Evolutionary conservation across 1,140 invertebrate species (phyloP).

Genomic region (Drosophila serrata): DNA sequence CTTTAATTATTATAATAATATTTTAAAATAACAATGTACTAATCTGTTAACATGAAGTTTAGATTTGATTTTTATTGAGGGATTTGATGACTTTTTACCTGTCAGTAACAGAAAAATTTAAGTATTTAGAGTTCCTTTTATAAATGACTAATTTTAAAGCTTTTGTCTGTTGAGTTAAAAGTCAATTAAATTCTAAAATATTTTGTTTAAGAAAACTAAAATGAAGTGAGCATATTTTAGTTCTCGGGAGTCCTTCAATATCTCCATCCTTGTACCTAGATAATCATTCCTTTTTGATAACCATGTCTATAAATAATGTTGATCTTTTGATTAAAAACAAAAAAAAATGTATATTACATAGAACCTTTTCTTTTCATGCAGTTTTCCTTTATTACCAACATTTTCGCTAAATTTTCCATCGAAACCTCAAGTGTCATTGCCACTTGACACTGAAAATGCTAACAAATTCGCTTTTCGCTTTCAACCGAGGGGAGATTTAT

Average conservation of each 20-base stretch:
- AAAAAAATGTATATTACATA: background rate
- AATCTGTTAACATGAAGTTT: background rate
- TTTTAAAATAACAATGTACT: background rate
- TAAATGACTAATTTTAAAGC: too few relatives aligned
- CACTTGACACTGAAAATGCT: conserved; percentile 50
- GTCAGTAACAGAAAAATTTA: too few relatives aligned
- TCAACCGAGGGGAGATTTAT: conserved; percentile 58
- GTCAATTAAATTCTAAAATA: background rate
- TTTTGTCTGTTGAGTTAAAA: background rate
- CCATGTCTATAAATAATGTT: background rate
- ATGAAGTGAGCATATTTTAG: background rate
- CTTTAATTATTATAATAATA: background rate
- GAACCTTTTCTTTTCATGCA: too few relatives aligned
- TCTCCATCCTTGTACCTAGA: too few relatives aligned
- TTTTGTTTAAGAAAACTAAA: too few relatives aligned
- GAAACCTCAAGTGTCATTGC: conserved; percentile 25
- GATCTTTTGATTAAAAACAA: background rate
- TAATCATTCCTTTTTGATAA: too few relatives aligned
- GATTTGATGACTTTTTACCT: background rate
- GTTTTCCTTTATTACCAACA: background rate
- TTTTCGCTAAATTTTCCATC: background rate
- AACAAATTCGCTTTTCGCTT: conserved; percentile 35
- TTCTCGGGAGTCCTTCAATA: background rate
- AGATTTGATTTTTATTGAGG: background rate
- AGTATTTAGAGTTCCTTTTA: background rate